phyloP scores from a whole-genome alignment of 2,888 invertebrate genomes.

The Sesia bembeciformis region DNA sequence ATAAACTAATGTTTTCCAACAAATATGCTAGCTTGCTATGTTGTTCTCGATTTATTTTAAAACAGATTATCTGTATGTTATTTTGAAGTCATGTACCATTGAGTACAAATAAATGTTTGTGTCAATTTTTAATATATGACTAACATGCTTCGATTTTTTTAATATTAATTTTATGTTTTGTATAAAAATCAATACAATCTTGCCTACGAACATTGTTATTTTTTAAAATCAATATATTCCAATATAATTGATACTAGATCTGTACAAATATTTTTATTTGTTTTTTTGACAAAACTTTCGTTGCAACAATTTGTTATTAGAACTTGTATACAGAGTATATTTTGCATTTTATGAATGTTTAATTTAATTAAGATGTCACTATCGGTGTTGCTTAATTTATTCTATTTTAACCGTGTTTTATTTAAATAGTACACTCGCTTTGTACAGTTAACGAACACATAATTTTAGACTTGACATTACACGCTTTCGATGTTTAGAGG shows the following conservation, averaged over 20 bases:
- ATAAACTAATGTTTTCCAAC: too few species aligned
- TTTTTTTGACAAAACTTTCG: not conserved
- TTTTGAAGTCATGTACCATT: too few species aligned
- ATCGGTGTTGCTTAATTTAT: conserved; percentile 64
- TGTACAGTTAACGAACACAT: conserved; percentile 8
- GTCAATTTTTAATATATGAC: too few species aligned
- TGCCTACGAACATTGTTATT: conserved; percentile 43
- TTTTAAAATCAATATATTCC: conserved; percentile 17
- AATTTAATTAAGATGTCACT: conserved; percentile 15
- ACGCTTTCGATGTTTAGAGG: too few species aligned
- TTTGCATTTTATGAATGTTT: conserved; percentile 23
- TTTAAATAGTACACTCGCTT: conserved; percentile 49
- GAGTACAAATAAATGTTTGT: too few species aligned
- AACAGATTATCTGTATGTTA: too few species aligned
- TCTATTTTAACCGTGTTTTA: conserved; percentile 48
- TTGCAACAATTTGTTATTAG: conserved; percentile 3
- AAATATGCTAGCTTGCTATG: too few species aligned
- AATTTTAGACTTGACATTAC: too few species aligned
- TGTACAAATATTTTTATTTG: not conserved
- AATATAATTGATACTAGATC: not conserved
- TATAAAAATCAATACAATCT: conserved; percentile 34
- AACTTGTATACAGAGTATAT: not conserved
- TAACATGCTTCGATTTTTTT: too few species aligned
- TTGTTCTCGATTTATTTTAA: too few species aligned
- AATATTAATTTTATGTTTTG: too few species aligned